Evolutionary conservation across 2,888 invertebrate species (phyloP), one percentile per base, ranked within the genome.

Genomic region (Caenorhabditis sp.): DNA sequence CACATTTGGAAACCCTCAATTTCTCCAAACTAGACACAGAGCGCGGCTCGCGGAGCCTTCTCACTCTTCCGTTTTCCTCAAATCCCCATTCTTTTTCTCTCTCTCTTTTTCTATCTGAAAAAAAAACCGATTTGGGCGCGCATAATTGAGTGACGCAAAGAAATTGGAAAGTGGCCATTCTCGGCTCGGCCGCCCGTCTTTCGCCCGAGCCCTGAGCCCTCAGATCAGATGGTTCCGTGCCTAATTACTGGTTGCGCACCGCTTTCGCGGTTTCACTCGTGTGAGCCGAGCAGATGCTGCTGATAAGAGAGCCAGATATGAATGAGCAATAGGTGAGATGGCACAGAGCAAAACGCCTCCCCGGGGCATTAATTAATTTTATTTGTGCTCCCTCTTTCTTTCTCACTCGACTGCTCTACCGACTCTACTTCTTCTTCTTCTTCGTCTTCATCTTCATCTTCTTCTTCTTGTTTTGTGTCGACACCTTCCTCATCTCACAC

Each of bases 91-190:
- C 9, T 32, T 24, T 45, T 11, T 6, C 24, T 24, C 8, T 13
- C 35, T 43, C 35, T 1, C n/a, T 32, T 52, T 32, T 52, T 35
- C 15, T 30, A 11, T 9, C 11, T 32, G 53, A 66, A 66, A 46
- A 66, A 39, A 45, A 35, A 46, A 15, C 32, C 43, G 45, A 41
- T 41, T 62, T 41, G 52, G 43, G n/a, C 43, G 45, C 32, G 55
- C 66, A 66, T 66, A 66, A 66, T 66, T 56, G 66, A 66, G 66
- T 66, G 66, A 56, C 63, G 63, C 39, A 65, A 65, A 65, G 46
- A 65, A 55, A 65, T 65, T 65, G 65, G 65, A 65, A 65, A 65
- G 50, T 56, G 48, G 68, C 22, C 50, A 27, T 58, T 68, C 39
- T 37, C 7, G 20, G 1, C 26, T 13, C 43, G 5, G n/a, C 41